These are phyloP conservation scores for Drosophila mulleri DNA, from an alignment of 2,888 invertebrate genomes.

Conservation along the genomic window DNA sequence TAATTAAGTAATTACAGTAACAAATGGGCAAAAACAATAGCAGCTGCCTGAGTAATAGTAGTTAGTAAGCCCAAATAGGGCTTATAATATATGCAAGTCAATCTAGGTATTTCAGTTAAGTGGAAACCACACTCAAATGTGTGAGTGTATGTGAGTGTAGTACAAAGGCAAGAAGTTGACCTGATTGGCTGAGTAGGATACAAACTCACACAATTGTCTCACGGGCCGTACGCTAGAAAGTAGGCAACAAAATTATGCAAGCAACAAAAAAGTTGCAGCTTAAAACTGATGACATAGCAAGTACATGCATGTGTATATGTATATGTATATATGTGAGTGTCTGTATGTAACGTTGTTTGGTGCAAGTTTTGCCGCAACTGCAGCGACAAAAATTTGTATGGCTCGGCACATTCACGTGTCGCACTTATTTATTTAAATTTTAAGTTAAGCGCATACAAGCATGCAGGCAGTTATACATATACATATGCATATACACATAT, in stretches of 20 bases:
- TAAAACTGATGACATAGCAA: slow-evolving; percentile 41
- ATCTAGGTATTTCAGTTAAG: slow-evolving; percentile 23
- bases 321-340: slow-evolving; percentile 1
- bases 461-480: neutral
- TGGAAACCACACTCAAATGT: slow-evolving; percentile 1
- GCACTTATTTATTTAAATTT: slow-evolving; percentile 70
- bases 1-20: slow-evolving; percentile 1
- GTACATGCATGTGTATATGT: neutral
- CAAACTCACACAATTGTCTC: slow-evolving; percentile 22
- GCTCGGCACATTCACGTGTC: slow-evolving; percentile 40
- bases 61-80: neutral
- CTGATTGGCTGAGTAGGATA: slow-evolving; percentile 40
- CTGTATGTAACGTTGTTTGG: slow-evolving; percentile 31
- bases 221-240: slow-evolving; percentile 32
- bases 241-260: slow-evolving; percentile 52
- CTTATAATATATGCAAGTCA: neutral
- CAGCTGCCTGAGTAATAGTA: neutral
- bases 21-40: neutral
- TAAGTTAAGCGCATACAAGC: slow-evolving; percentile 48
- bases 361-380: slow-evolving; percentile 52
- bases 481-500: too few species aligned
- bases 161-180: slow-evolving; percentile 44
- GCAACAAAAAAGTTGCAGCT: slow-evolving; percentile 26
- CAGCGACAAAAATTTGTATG: slow-evolving; percentile 41
- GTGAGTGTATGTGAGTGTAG: slow-evolving; percentile 22